These are phyloP conservation scores for Hydrozoanthus gracilis DNA, from an alignment of 92 coral and sea anemone species.

Conservation along the genomic window DNA sequence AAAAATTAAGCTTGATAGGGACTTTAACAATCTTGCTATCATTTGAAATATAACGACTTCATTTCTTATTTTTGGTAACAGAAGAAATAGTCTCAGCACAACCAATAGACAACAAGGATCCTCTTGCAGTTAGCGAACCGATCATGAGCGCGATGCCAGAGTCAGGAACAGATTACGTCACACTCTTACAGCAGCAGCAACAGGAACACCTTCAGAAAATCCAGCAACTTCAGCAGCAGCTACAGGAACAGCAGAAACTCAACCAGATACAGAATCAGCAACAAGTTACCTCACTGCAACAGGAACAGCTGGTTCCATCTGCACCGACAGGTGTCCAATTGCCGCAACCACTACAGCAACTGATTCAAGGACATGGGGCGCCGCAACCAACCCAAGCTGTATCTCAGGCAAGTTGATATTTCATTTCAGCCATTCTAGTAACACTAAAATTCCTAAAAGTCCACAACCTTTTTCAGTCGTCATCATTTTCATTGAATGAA, in stretches of 20 bases:
- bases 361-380: constrained; percentile 40
- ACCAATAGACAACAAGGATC: constrained; percentile 19
- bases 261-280: constrained; percentile 87
- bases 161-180: constrained; percentile 52
- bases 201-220: constrained; percentile 88
- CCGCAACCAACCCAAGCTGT: constrained; percentile 52
- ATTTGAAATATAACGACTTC: too few species aligned
- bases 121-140: constrained; percentile 12
- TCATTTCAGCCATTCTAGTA: too few species aligned
- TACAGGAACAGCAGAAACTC: constrained; percentile 89
- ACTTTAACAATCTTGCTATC: too few species aligned
- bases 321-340: constrained; percentile 44
- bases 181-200: constrained; percentile 81
- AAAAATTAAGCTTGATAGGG: too few species aligned
- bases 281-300: constrained; percentile 45
- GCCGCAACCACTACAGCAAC: constrained; percentile 43
- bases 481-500: too few species aligned
- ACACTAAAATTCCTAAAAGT: too few species aligned
- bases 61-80: neutral
- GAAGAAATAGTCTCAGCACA: constrained; percentile 15
- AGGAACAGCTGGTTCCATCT: constrained; percentile 58
- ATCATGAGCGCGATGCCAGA: constrained; percentile 45
- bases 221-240: constrained; percentile 81
- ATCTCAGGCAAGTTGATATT: constrained; percentile 33
- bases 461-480: too few species aligned